Evolutionary conservation across 1,140 invertebrate species (phyloP).

Genomic region (Zophobas morio): DNA sequence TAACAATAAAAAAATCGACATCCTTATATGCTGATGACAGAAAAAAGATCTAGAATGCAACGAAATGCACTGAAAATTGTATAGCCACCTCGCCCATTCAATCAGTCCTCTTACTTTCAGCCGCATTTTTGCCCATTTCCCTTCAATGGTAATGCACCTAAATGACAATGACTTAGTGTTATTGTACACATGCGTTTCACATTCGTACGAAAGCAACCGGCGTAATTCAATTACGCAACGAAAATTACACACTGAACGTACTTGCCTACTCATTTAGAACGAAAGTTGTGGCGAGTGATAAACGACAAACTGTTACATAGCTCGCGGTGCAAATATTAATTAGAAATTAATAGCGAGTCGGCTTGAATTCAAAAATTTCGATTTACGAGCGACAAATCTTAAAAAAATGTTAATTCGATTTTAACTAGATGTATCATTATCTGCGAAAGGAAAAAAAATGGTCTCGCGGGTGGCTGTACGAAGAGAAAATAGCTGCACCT

Average conservation of each 20-base stretch:
- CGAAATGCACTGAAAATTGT: no score
- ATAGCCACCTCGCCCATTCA: neutral
- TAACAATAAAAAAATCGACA: no score
- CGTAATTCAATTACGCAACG: constrained; percentile 33
- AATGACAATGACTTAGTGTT: constrained; percentile 26
- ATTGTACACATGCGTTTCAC: constrained; percentile 22
- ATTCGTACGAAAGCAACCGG: constrained; percentile 14
- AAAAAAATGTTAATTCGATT: neutral
- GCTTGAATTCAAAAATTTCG: neutral
- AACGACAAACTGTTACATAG: constrained; percentile 34
- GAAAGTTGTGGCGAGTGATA: constrained; percentile 28
- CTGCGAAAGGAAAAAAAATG: neutral
- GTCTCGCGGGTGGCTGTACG: neutral
- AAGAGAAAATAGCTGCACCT: neutral
- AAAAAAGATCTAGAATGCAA: no score
- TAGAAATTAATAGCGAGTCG: constrained; percentile 16
- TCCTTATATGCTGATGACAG: no score
- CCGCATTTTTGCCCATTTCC: constrained; percentile 25
- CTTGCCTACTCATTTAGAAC: constrained; percentile 42
- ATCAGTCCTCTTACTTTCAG: neutral
- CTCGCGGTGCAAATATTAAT: constrained; percentile 28
- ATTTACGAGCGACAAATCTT: neutral
- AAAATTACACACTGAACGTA: constrained; percentile 31
- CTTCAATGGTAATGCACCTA: constrained; percentile 30
- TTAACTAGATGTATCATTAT: no score